These are phyloP conservation scores for Myotis brandtii DNA, from an alignment of 2,113 vertebrate species.

Conservation along the genomic window DNA sequence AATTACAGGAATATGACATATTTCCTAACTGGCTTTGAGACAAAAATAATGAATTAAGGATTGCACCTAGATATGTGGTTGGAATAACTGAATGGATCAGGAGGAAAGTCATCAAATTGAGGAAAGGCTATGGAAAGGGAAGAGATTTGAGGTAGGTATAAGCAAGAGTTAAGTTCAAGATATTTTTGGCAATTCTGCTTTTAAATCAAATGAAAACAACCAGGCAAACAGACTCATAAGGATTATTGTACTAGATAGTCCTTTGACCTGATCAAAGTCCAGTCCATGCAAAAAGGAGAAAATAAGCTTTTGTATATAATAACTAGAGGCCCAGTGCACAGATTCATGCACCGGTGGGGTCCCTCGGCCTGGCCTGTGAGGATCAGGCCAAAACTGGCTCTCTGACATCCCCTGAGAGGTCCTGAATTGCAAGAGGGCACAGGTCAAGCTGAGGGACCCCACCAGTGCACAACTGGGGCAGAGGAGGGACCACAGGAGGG, in stretches of 20 bases:
- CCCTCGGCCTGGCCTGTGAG: too few species aligned
- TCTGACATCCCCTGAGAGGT: too few species aligned
- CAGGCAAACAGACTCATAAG: background rate
- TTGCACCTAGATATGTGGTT: background rate
- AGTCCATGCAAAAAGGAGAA: background rate
- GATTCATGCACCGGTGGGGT: too few species aligned
- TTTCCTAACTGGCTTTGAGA: background rate
- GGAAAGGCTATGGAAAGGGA: background rate
- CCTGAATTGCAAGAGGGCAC: too few species aligned
- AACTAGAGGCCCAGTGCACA: background rate
- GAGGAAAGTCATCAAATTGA: background rate
- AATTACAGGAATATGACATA: background rate
- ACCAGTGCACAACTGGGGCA: too few species aligned
- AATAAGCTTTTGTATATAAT: background rate
- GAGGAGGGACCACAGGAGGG: too few species aligned
- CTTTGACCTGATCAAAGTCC: background rate
- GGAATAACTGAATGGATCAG: background rate
- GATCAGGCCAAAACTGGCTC: too few species aligned
- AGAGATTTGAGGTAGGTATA: background rate
- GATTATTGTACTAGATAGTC: background rate
- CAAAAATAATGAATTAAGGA: background rate
- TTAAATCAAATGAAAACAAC: conserved; percentile 19
- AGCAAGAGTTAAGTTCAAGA: background rate
- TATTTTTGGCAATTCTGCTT: background rate
- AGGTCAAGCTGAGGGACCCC: too few species aligned